phyloP scores from a whole-genome alignment of 1,140 invertebrate species.

The Megalonaias nervosa region DNA sequence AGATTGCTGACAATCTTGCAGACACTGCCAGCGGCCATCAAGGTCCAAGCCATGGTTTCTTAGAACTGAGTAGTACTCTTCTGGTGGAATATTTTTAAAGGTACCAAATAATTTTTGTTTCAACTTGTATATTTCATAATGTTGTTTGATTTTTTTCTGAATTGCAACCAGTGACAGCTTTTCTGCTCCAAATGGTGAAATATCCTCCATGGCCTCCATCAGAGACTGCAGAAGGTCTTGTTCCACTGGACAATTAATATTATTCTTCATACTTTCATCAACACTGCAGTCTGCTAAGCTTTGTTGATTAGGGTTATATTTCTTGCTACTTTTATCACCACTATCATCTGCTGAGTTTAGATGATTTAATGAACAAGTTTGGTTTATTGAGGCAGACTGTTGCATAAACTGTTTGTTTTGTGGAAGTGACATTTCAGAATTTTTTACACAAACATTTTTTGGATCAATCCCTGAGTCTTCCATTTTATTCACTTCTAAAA shows the following conservation, averaged over 20 bases:
- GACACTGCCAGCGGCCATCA: slow-evolving; percentile 18
- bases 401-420: background rate
- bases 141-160: slow-evolving; percentile 2
- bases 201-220: slow-evolving; percentile 12
- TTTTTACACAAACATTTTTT: background rate
- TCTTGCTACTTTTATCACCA: slow-evolving; percentile 9
- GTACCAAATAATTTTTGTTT: slow-evolving; percentile 18
- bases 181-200: slow-evolving; percentile 22
- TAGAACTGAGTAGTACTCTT: slow-evolving; percentile 15
- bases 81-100: slow-evolving; percentile 24
- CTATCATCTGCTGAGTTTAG: slow-evolving; percentile 6
- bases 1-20: slow-evolving; percentile 12
- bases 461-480: slow-evolving; percentile 25
- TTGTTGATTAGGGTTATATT: background rate
- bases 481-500: slow-evolving; percentile 35
- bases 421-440: background rate
- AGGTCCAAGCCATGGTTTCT: slow-evolving; percentile 23
- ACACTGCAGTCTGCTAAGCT: slow-evolving; percentile 3
- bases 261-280: background rate
- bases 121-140: slow-evolving; percentile 18
- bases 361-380: background rate
- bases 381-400: background rate
- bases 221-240: background rate
- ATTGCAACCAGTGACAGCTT: slow-evolving; percentile 8
- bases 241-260: no score